Base-by-base conservation (phyloP, 2,113 vertebrate genomes). In the Pomatostomus ruficeps region DNA sequence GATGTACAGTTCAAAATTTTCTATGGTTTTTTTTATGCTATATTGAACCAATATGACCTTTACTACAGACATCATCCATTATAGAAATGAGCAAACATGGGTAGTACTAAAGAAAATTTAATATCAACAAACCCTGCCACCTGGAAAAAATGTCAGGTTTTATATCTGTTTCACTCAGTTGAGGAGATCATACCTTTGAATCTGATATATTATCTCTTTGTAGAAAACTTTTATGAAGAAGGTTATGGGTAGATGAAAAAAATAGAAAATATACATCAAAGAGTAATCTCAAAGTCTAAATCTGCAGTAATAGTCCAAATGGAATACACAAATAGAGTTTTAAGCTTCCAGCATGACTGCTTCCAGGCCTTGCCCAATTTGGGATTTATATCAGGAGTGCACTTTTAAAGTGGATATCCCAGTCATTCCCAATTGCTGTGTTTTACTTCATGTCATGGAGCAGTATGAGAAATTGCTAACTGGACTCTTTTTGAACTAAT, bases 61-160 rank as follows among this genome's bases (percentile, higher is more conserved):
- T 90, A 85, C 55, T 92, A 31, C 40, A 55, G 28, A 24, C 57
- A 65, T 68, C 35, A 49, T 92, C 42, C 29, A 22, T 75, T 72
- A 76, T 7, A 86, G 68, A 96, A 91, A 73, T 45, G 20, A 67
- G 40, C 43, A 91, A 96, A 96, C 45, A 85, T 2, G 21, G 79
- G 52, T 54, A 89, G 76, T 75, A 97, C 91, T 88, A 91, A 95
- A 92, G 74, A 93, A 51, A 57, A 63, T 82, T 70, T 83, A 85
- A 91, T 71, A 38, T 40, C 82, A 91, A 74, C n/a, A 83, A 58
- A 82, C 23, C 29, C 74, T 72, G 67, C n/a, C 51, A 94, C 46
- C 26, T 35, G 48, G 70, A 85, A 88, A 88, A 73, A 73, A 74
- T 19, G 7, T 45, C 26, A 51, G 2, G 2, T 94, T 91, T 90